A percentile compares a stretch with the other conserved stretches of the same genome.
Evolutionary conservation across 2,113 vertebrate genomes (phyloP).

Genomic region (Notiomystis cincta): DNA sequence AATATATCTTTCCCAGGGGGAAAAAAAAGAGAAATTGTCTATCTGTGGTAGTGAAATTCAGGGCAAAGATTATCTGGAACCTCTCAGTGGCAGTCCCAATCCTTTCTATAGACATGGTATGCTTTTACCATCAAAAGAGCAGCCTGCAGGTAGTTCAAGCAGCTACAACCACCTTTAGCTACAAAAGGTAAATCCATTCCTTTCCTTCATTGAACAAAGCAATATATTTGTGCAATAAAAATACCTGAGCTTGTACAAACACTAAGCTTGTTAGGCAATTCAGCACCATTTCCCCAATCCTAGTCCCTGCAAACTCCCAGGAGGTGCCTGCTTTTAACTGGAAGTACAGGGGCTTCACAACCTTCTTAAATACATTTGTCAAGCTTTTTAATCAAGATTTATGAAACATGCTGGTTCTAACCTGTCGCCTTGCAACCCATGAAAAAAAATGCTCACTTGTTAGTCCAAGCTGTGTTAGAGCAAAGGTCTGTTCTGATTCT

Average conservation of each 20-base stretch:
- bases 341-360: neutral
- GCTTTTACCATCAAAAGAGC: neutral
- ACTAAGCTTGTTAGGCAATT: neutral
- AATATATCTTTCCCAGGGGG: neutral
- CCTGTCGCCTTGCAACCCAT: neutral
- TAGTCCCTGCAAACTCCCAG: neutral
- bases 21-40: neutral
- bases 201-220: neutral
- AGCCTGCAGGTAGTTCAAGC: neutral
- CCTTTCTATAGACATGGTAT: neutral
- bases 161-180: neutral
- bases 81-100: neutral
- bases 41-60: neutral
- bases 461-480: neutral
- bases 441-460: neutral
- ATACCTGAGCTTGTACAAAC: neutral
- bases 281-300: neutral
- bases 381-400: neutral
- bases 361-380: neutral
- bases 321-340: neutral
- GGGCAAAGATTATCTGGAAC: neutral
- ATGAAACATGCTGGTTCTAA: neutral
- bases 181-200: neutral
- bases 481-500: neutral
- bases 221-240: neutral